A percentile compares a stretch with the other conserved stretches of the same genome.
Evolutionary conservation across 2,888 invertebrate genomes (phyloP).

Genomic region (Drosophila maculinotata): DNA sequence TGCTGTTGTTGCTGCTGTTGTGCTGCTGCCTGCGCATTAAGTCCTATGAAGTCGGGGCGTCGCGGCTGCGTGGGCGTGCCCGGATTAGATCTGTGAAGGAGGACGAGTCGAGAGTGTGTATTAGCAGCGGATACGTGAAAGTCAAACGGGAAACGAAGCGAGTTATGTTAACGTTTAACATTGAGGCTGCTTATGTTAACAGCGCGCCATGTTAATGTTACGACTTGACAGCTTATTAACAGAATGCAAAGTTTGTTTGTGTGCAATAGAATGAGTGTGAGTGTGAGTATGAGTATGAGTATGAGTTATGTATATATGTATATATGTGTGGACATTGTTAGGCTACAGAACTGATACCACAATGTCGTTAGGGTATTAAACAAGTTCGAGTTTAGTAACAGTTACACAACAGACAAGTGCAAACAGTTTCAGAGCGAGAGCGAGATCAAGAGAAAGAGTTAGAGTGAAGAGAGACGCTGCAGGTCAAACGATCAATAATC

Average conservation of each 20-base stretch:
- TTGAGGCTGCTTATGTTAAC: slow-evolving; percentile 15
- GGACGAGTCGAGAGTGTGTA: slow-evolving; percentile 3
- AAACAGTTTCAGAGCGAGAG: slow-evolving; percentile 4
- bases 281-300: slow-evolving; percentile 7
- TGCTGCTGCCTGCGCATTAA: slow-evolving; percentile 85
- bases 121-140: background rate
- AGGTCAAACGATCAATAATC: background rate
- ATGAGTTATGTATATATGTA: slow-evolving; percentile 11
- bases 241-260: slow-evolving; percentile 11
- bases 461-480: slow-evolving; percentile 1
- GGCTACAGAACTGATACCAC: slow-evolving; percentile 19
- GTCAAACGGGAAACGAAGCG: background rate
- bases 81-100: slow-evolving; percentile 92
- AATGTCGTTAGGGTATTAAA: slow-evolving; percentile 20
- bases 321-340: slow-evolving; percentile 10
- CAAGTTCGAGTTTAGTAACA: slow-evolving; percentile 22
- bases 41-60: slow-evolving; percentile 94
- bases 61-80: slow-evolving; percentile 96
- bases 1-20: slow-evolving; percentile 79
- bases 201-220: slow-evolving; percentile 34
- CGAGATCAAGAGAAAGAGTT: background rate
- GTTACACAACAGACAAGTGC: slow-evolving; percentile 18
- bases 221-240: slow-evolving; percentile 22
- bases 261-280: slow-evolving; percentile 16
- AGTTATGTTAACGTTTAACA: slow-evolving; percentile 31